Conservation (phyloP, 1,140 invertebrate species). For the Rhagoletis zephyria region DNA sequence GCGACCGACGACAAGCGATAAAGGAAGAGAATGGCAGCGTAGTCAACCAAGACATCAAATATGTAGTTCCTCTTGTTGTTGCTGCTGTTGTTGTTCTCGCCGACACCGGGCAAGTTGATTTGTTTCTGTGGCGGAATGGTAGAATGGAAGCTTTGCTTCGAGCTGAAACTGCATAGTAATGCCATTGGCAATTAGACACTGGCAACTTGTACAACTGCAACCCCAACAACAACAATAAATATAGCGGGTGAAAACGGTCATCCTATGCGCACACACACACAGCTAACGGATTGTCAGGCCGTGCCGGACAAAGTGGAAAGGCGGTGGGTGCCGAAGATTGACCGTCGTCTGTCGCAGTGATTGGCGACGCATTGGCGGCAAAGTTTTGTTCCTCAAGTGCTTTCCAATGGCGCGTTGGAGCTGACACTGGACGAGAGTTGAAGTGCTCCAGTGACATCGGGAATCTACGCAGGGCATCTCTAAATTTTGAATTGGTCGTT, state of each 20-base stretch:
- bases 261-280: too few species aligned
- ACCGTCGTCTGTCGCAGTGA: slow-evolving; percentile 55
- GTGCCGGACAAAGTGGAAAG: background rate
- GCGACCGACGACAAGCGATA: background rate
- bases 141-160: background rate
- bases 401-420: slow-evolving; percentile 50
- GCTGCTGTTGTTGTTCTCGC: background rate
- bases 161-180: slow-evolving; percentile 54
- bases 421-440: slow-evolving; percentile 9
- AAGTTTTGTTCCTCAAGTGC: slow-evolving; percentile 57
- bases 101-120: slow-evolving; percentile 8
- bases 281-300: background rate
- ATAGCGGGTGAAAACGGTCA: too few species aligned
- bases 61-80: too few species aligned
- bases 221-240: background rate
- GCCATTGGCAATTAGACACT: slow-evolving; percentile 58
- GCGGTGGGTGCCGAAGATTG: background rate
- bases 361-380: slow-evolving; percentile 58
- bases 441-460: slow-evolving; percentile 30
- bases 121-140: background rate
- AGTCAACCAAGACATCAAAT: background rate
- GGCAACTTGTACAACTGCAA: slow-evolving; percentile 26
- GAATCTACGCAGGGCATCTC: background rate
- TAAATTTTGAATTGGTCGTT: background rate
- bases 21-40: background rate